phyloP scores from a whole-genome alignment of 2,113 vertebrate species.

The Microcebus murinus region DNA sequence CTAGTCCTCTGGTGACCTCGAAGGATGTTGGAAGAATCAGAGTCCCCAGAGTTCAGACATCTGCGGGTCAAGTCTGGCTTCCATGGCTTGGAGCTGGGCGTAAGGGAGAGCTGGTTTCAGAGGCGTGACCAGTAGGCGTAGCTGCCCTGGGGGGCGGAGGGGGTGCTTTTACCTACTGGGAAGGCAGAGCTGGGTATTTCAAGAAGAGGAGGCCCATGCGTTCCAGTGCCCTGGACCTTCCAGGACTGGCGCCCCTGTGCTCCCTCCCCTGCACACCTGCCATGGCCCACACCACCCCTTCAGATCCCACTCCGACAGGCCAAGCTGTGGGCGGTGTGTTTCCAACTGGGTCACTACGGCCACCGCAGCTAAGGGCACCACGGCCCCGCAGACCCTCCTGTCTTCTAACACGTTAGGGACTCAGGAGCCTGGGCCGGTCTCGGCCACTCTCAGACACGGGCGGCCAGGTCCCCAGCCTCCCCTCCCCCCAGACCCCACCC shows the following conservation, averaged over 20 bases:
- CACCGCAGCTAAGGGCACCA: accelerated
- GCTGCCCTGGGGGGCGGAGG: too few species aligned
- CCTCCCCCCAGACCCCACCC: background rate
- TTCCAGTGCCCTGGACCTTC: background rate
- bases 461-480: background rate
- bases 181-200: background rate
- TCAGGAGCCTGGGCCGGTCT: too few species aligned
- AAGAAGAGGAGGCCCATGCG: background rate
- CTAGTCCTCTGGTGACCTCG: background rate
- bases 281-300: background rate
- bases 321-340: background rate
- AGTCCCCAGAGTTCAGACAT: slow-evolving; percentile 35
- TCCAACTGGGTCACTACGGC: accelerated
- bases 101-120: background rate
- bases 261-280: background rate
- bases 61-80: slow-evolving; percentile 46
- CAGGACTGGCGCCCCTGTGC: background rate
- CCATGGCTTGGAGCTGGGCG: background rate
- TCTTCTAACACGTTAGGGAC: background rate
- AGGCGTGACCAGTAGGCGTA: background rate
- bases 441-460: background rate
- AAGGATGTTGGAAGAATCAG: background rate
- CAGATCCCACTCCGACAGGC: background rate
- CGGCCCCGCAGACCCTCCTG: background rate
- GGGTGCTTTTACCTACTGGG: background rate